phyloP scores from a whole-genome alignment of 2,888 invertebrate genomes.

The Notocelia uddmanniana region DNA sequence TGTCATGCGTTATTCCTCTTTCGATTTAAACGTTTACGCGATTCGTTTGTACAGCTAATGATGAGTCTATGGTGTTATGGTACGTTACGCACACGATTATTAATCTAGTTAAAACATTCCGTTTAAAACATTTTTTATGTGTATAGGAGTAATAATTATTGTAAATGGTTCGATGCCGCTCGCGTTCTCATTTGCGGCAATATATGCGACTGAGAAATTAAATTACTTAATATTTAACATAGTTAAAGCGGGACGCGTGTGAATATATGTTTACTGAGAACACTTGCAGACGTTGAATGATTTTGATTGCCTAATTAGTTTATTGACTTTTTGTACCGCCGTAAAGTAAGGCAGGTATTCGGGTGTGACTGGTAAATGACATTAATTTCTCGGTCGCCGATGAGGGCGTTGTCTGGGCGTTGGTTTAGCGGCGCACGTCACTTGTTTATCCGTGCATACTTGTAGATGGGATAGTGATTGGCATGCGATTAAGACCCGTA shows the following conservation, averaged over 20 bases:
- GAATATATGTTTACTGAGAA: slow-evolving; percentile 25
- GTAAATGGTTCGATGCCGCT: slow-evolving; percentile 63
- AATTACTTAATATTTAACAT: slow-evolving; percentile 25
- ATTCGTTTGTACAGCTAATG: slow-evolving; percentile 71
- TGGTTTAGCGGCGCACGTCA: background rate
- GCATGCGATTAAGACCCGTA: background rate
- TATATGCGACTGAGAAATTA: slow-evolving; percentile 49
- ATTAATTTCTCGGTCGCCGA: slow-evolving; percentile 35
- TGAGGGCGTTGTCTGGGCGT: slow-evolving; percentile 5
- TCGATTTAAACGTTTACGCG: slow-evolving; percentile 47
- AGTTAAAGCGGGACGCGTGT: background rate
- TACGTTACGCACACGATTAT: slow-evolving; percentile 72
- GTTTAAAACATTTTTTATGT: slow-evolving; percentile 76
- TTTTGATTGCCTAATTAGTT: slow-evolving; percentile 32
- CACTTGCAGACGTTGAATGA: slow-evolving; percentile 2
- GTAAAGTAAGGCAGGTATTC: slow-evolving; percentile 4
- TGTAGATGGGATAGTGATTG: background rate
- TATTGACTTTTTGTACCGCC: slow-evolving; percentile 36
- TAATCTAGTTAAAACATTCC: slow-evolving; percentile 63
- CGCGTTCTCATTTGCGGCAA: slow-evolving; percentile 52
- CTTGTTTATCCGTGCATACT: background rate
- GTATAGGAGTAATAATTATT: slow-evolving; percentile 67
- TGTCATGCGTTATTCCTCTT: slow-evolving; percentile 47
- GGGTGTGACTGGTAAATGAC: background rate
- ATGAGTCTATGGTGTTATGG: slow-evolving; percentile 67